A percentile compares a stretch with the other conserved stretches of the same genome.
Evolutionary conservation across 1,140 invertebrate genomes (phyloP).

Genomic region (Papilio aristodemus): DNA sequence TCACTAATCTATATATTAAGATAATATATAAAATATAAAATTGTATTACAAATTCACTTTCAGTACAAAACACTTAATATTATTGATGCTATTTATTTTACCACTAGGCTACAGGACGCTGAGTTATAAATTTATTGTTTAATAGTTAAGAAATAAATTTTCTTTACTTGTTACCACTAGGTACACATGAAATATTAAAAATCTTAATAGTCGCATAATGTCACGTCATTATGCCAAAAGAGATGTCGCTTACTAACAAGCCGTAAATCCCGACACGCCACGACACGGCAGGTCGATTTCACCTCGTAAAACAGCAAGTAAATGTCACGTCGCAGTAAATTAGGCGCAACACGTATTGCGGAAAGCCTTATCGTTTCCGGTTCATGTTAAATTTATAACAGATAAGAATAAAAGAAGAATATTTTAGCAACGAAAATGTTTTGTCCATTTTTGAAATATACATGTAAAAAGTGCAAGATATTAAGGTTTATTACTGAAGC

Average conservation of each 20-base stretch:
- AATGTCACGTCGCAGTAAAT: conserved; percentile 18
- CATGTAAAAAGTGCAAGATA: no score
- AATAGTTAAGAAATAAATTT: no score
- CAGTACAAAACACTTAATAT: no score
- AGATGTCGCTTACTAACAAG: not conserved
- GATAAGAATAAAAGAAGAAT: conserved; percentile 2
- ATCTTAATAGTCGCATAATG: not conserved
- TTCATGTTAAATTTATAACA: not conserved
- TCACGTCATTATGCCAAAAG: not conserved
- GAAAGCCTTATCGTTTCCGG: conserved; percentile 4
- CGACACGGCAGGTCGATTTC: not conserved
- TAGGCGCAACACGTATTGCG: conserved; percentile 14
- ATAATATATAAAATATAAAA: no score
- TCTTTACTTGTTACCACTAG: no score
- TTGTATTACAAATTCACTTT: no score
- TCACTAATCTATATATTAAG: no score
- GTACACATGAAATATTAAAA: no score
- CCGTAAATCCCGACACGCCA: not conserved
- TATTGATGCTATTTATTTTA: no score
- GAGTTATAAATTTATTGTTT: no score
- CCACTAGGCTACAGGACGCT: no score
- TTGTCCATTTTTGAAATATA: not conserved
- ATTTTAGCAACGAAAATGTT: not conserved
- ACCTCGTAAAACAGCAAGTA: conserved; percentile 14
- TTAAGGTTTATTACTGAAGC: no score